Percentiles rank a stretch among this genome's conserved stretches.
Evolutionary conservation across 1,140 invertebrate genomes (phyloP).

Genomic region (Drosophila neocordata): DNA sequence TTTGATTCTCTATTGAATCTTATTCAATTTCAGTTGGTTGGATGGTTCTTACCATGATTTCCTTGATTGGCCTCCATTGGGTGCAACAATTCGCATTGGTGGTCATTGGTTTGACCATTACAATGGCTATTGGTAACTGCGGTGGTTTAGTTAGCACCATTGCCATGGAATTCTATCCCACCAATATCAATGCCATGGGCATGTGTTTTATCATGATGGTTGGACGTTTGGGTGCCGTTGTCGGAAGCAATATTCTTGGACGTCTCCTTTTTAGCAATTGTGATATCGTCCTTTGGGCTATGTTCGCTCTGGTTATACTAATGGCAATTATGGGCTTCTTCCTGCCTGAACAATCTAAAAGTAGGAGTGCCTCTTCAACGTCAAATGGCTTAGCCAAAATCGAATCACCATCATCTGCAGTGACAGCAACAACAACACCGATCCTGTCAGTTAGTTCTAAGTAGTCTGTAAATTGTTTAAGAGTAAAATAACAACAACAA

Average conservation of each 20-base stretch:
- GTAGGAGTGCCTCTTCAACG: too few species aligned
- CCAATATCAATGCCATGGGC: slow-evolving; percentile 83
- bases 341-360: slow-evolving; percentile 54
- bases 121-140: slow-evolving; percentile 78
- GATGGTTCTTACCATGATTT: slow-evolving; percentile 53
- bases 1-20: background rate
- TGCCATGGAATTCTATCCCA: slow-evolving; percentile 83
- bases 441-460: slow-evolving; percentile 44
- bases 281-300: slow-evolving; percentile 64
- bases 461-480: slow-evolving; percentile 27
- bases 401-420: slow-evolving; percentile 13
- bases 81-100: slow-evolving; percentile 49
- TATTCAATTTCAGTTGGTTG: slow-evolving; percentile 50
- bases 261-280: slow-evolving; percentile 77
- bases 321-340: slow-evolving; percentile 47
- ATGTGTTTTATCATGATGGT: slow-evolving; percentile 83
- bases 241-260: slow-evolving; percentile 80
- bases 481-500: background rate
- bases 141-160: slow-evolving; percentile 80
- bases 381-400: too few species aligned
- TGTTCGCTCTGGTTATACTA: slow-evolving; percentile 38
- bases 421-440: slow-evolving; percentile 25
- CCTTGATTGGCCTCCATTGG: slow-evolving; percentile 54
- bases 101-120: slow-evolving; percentile 63
- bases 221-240: slow-evolving; percentile 82